phyloP scores from a whole-genome alignment of 2,113 vertebrate species.

The Ptilonorhynchus violaceus region DNA sequence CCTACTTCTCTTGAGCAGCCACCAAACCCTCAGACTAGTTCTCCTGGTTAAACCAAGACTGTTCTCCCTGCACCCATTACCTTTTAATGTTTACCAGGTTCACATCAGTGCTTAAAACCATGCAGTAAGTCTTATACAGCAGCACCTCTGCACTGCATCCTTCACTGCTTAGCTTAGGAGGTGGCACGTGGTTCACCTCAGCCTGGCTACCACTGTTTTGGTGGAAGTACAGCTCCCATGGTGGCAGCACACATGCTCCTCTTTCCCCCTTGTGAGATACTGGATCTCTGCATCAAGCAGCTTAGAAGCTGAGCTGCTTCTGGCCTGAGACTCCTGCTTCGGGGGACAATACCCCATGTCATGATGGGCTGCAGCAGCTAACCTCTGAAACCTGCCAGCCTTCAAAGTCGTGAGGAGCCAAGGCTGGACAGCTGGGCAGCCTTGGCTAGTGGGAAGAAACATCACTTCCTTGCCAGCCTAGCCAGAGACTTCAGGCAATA shows the following conservation, averaged over 20 bases:
- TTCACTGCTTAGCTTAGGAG: not conserved
- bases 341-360: not conserved
- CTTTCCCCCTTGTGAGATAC: not conserved
- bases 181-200: fast-evolving
- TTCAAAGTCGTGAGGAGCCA: not conserved
- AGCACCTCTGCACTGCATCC: not conserved
- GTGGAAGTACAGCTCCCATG: not conserved
- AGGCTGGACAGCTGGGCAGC: fast-evolving
- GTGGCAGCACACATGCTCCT: not conserved
- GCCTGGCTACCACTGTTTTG: not conserved
- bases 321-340: not conserved
- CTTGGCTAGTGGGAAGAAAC: not conserved
- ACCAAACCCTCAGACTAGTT: not conserved
- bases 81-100: not conserved
- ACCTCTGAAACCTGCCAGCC: not conserved
- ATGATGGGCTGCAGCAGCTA: not conserved
- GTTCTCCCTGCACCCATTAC: not conserved
- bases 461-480: not conserved
- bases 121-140: not conserved
- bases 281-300: not conserved
- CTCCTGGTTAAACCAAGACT: not conserved
- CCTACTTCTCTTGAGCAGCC: not conserved
- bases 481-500: not conserved
- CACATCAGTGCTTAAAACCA: not conserved
- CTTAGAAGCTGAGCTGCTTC: not conserved